These are phyloP conservation scores for Vulpes lagopus DNA, from an alignment of 2,113 vertebrate species.

Conservation along the genomic window DNA sequence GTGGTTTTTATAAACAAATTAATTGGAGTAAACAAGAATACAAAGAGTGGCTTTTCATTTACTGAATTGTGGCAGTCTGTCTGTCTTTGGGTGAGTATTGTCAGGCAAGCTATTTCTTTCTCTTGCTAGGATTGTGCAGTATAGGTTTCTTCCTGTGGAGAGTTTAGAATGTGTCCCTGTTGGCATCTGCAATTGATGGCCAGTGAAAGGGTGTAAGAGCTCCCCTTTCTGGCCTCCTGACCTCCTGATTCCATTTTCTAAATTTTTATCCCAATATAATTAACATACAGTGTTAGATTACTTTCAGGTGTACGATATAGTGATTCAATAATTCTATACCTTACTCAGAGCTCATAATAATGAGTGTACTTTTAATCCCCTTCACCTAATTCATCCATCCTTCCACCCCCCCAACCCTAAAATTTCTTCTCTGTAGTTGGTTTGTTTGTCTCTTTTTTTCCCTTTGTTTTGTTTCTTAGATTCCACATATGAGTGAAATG, in stretches of 20 bases:
- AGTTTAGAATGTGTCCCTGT: not conserved
- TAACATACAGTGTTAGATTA: not conserved
- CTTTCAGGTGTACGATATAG: not conserved
- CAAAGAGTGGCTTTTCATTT: not conserved
- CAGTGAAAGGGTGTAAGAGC: not conserved
- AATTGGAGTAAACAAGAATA: not conserved
- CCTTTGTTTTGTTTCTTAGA: not conserved
- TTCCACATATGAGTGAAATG: not conserved
- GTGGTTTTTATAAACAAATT: not conserved
- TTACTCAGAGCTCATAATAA: not conserved
- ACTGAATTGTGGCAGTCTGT: not conserved
- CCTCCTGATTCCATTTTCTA: not conserved
- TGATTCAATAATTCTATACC: not conserved
- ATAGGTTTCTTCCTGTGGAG: not conserved
- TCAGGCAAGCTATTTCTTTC: not conserved
- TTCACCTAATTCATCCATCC: not conserved
- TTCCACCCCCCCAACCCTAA: not conserved
- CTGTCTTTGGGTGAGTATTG: not conserved
- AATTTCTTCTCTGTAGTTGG: not conserved
- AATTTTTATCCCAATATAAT: not conserved
- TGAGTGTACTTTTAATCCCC: not conserved
- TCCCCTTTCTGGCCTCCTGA: not conserved
- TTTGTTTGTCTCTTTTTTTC: not conserved
- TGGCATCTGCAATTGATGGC: not conserved
- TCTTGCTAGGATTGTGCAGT: not conserved